Base-by-base conservation (phyloP, 30 jellyfish, hydroid and myxozoan genomes). In the Nemopilema nomurai region DNA sequence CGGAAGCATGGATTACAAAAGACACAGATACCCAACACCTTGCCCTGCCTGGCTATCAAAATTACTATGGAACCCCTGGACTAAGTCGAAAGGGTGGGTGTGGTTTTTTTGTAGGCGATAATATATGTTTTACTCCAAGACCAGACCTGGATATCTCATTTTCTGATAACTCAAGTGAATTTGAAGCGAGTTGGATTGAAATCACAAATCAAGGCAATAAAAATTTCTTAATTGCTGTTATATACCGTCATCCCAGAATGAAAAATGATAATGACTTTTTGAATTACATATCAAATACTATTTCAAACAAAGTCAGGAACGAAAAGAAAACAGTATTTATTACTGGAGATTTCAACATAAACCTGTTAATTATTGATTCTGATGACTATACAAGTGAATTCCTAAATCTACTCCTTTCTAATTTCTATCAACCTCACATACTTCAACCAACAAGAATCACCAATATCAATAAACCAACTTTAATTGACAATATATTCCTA, bases 371-470 rank as follows among this genome's bases (percentile, higher is more conserved):
- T 52, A 16, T 52, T 26, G 80, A 70, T 31, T n/a, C 63, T n/a
- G 53, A 28, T 13, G 24, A 62, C 22, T 31, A 70, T 70, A 31
- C 80, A 28, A 62, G 27, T 62, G 16, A 28, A n/a, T 70, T 70
- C 80, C 27, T 70, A 26, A 70, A 70, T 70, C 53, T 70, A 22
- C 16, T 70, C 17, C 80, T 70, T 0, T 70, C 80, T n/a, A 70
- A 70, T 31, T 70, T 70, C 6, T 70, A n/a, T 25, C 21, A 70
- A 70, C 80, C 80, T 21, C 74, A 65, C 74, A 65, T 24, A n/a
- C 7, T 19, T n/a, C 72, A 63, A 18, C 72, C 72, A 6, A 4
- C 72, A 4, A 63, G 18, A 63, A 63, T 63, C 18, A n/a, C 29
- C n/a, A 18, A n/a, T 63, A 63, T 4, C n/a, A 8, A 63, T 4